Conservation (phyloP, 2,888 invertebrate species). For the Branchipolynoe longqiensis region DNA sequence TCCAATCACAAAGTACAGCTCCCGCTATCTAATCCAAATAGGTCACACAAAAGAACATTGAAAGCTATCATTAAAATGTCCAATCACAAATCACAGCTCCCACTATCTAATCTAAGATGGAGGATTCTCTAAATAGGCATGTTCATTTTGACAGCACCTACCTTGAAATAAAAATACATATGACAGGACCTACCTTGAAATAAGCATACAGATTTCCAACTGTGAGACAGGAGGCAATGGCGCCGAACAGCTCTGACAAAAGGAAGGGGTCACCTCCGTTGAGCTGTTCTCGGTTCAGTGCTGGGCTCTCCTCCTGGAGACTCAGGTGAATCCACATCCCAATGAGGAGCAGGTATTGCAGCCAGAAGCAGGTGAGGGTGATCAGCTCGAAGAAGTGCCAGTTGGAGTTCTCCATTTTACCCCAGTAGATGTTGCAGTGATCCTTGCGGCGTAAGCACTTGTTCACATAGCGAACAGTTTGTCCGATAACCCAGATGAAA, state of each 20-base stretch:
- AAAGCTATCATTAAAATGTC: too few species aligned
- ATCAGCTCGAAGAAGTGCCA: constrained; percentile 31
- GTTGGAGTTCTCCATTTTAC: constrained; percentile 19
- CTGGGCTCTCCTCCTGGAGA: neutral
- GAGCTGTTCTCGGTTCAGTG: neutral
- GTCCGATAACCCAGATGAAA: constrained; percentile 43
- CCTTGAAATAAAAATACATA: too few species aligned
- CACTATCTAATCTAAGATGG: too few species aligned
- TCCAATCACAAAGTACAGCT: too few species aligned
- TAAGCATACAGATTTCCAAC: constrained; percentile 9
- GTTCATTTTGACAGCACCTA: too few species aligned
- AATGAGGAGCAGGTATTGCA: constrained; percentile 29
- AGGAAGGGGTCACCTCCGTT: neutral
- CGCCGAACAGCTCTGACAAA: neutral
- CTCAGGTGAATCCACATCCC: neutral
- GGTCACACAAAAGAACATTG: too few species aligned
- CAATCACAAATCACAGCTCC: too few species aligned
- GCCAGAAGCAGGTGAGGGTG: constrained; percentile 12
- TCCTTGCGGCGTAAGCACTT: constrained; percentile 6
- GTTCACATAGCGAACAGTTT: constrained; percentile 36
- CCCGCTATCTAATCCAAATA: too few species aligned
- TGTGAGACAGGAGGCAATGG: neutral
- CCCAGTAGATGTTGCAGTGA: neutral
- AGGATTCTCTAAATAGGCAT: too few species aligned
- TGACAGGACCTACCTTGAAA: constrained; percentile 36